Evolutionary conservation across 2,113 vertebrate genomes (phyloP), one percentile per base, ranked within the genome.

Genomic region (Camelus bactrianus): DNA sequence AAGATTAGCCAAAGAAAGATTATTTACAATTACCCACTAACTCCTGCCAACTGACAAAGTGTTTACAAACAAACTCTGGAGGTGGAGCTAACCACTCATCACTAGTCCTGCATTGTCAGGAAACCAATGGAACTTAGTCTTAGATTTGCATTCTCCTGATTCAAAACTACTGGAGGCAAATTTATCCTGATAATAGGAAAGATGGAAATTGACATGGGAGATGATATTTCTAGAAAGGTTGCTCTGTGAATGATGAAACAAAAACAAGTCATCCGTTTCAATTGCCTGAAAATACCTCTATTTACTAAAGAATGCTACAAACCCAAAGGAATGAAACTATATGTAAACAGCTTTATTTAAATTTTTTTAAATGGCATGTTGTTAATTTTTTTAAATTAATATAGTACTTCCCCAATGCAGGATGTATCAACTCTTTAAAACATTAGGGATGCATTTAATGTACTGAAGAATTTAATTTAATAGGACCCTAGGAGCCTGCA

Each of bases 381-480:
- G 54, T 22, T 88, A 65, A 48, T 46, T 90, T 83, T 89, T 52
- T 12, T 56, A 32, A 56, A n/a, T 46, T 91, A 42, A n/a, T 20
- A 54, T 24, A 8, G 5, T 20, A 32, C 5, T 92, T 65, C 5
- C 46, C 30, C 14, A 67, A 16, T 70, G 30, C 2, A 92, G 32
- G 35, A 48, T 87, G 4, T 19, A 67, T 89, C 84, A 92, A 96
- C 93, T 90, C 84, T 96, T 97, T 88, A 38, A 95, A 93, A 84
- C 73, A 52, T 80, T 38, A 65, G 22, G 42, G 80, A 62, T 64
- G 1, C 13, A 89, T 73, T 95, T 97, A 92, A 62, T 82, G 35
- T 65, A 92, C 81, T 81, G 50, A 91, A 93, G 65, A 95, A 73
- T 42, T 93, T 79, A 95, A 94, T 89, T 87, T 92, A 73, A 96